phyloP scores from a whole-genome alignment of 2,888 invertebrate genomes.

The Dendrolimus pini region DNA sequence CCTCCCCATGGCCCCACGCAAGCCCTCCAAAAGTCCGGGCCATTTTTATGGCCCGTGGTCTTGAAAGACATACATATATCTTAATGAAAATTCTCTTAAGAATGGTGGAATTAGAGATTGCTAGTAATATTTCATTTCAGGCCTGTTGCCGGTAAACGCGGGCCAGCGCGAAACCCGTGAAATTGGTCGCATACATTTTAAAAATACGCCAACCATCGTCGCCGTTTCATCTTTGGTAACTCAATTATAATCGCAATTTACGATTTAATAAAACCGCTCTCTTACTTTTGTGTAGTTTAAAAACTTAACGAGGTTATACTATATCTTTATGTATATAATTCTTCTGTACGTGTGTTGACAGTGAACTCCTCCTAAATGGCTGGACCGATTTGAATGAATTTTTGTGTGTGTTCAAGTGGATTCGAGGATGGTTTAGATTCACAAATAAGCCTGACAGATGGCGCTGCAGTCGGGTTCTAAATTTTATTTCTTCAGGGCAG shows the following conservation, averaged over 20 bases:
- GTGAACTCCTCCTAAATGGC: too few relatives aligned
- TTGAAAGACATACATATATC: not conserved
- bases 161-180: conserved; percentile 47
- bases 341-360: too few relatives aligned
- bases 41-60: too few relatives aligned
- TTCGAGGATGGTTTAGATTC: too few relatives aligned
- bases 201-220: conserved; percentile 40
- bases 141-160: conserved; percentile 42
- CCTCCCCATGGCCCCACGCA: too few relatives aligned
- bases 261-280: conserved; percentile 5
- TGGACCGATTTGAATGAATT: too few relatives aligned
- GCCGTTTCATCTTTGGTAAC: conserved; percentile 34
- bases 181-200: conserved; percentile 64
- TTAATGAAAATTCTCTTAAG: conserved; percentile 18
- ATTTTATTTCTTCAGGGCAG: too few relatives aligned
- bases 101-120: conserved; percentile 35
- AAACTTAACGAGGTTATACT: not conserved
- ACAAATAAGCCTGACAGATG: too few relatives aligned
- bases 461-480: too few relatives aligned
- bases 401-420: too few relatives aligned
- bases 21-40: too few relatives aligned
- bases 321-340: too few relatives aligned
- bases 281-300: conserved; percentile 2
- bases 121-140: conserved; percentile 53
- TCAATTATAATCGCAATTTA: conserved; percentile 25